A percentile compares a stretch with the other conserved stretches of the same genome.
These are phyloP conservation scores for Siniperca chuatsi DNA, from an alignment of 2,113 vertebrate genomes.

Conservation along the genomic window DNA sequence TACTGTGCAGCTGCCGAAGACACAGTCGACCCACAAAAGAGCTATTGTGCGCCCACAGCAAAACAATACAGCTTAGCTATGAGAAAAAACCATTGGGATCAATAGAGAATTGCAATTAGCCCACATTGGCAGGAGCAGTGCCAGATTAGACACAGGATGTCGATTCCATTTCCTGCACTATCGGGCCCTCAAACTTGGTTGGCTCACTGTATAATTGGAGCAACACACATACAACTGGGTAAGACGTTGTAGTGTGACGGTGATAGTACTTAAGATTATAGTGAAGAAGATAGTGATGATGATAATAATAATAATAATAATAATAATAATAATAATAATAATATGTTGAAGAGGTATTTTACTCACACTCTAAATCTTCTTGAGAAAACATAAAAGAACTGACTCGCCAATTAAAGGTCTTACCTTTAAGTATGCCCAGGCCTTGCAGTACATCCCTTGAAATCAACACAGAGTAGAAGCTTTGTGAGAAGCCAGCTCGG, in stretches of 20 bases:
- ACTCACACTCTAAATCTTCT: conserved; percentile 3
- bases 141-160: conserved; percentile 85
- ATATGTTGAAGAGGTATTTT: too few species aligned
- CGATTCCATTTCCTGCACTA: conserved; percentile 86
- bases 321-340: too few species aligned
- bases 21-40: conserved; percentile 74
- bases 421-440: conserved; percentile 81
- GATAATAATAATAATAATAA: neutral
- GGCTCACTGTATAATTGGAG: conserved; percentile 74
- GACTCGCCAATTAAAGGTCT: conserved; percentile 45
- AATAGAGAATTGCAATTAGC: conserved; percentile 86
- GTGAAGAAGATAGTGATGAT: conserved; percentile 14
- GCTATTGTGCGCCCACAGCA: conserved; percentile 75
- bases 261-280: conserved; percentile 9
- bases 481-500: conserved; percentile 84
- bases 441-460: conserved; percentile 83
- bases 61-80: conserved; percentile 79
- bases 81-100: conserved; percentile 78
- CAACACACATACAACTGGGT: conserved; percentile 50
- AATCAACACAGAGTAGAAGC: conserved; percentile 84
- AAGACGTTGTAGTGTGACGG: conserved; percentile 47
- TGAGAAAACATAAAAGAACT: conserved; percentile 29
- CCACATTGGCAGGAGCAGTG: conserved; percentile 81
- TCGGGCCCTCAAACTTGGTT: conserved; percentile 75
- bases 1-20: conserved; percentile 72